Conservation (phyloP, 2,888 invertebrate genomes). For the Anthophora plumipes region DNA sequence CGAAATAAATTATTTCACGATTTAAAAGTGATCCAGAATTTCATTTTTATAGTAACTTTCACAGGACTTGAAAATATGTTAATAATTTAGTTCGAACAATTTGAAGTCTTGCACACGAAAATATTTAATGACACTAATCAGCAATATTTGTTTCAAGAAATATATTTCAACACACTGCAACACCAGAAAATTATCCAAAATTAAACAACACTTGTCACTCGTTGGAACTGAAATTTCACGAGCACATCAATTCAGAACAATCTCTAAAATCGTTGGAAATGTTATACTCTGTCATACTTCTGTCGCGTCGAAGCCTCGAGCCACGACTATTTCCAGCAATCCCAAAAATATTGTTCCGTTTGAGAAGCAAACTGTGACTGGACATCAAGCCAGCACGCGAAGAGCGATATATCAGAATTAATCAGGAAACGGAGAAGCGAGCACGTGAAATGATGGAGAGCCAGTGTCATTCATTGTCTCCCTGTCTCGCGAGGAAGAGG, state of each 20-base stretch:
- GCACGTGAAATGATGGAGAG: constrained; percentile 17
- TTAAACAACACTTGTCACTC: neutral
- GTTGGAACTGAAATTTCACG: neutral
- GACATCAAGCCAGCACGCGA: neutral
- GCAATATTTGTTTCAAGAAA: neutral
- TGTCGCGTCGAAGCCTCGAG: constrained; percentile 12
- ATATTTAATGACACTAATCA: neutral
- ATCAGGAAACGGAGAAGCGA: neutral
- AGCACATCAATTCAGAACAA: too few relatives aligned
- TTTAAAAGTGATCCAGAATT: too few relatives aligned
- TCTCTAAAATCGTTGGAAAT: neutral
- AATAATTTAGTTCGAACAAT: too few relatives aligned
- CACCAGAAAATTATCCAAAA: neutral
- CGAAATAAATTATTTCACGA: too few relatives aligned
- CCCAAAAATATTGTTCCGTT: neutral
- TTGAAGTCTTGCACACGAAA: too few relatives aligned
- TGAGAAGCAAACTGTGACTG: neutral
- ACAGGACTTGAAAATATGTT: too few relatives aligned
- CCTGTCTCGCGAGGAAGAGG: neutral
- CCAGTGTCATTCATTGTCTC: neutral
- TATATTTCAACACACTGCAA: neutral
- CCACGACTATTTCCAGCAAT: constrained; percentile 25
- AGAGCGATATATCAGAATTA: neutral
- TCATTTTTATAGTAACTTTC: too few relatives aligned
- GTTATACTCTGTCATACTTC: neutral